Evolutionary conservation across 2,888 invertebrate genomes (phyloP).

Genomic region (Endomychus coccineus): DNA sequence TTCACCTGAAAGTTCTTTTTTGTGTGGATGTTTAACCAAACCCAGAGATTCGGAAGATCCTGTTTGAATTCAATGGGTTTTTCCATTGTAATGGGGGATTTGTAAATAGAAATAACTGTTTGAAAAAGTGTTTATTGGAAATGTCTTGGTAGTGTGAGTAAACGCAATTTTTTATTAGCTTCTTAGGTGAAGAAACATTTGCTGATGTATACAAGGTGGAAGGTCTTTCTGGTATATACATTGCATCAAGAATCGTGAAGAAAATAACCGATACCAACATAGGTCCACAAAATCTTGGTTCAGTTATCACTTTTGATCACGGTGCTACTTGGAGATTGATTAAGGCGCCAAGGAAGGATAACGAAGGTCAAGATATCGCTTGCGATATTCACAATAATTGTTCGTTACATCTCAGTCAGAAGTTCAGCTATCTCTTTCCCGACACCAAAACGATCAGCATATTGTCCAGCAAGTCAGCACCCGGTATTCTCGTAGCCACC

Average conservation of each 20-base stretch:
- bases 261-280: slow-evolving; percentile 51
- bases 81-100: too few species aligned
- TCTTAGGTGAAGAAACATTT: slow-evolving; percentile 72
- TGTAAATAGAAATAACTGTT: too few species aligned
- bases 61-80: too few species aligned
- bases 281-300: slow-evolving; percentile 67
- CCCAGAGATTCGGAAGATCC: too few species aligned
- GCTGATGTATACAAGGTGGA: slow-evolving; percentile 83
- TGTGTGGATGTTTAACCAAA: too few species aligned
- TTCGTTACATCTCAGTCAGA: slow-evolving; percentile 81
- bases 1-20: too few species aligned
- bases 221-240: slow-evolving; percentile 81
- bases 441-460: slow-evolving; percentile 73
- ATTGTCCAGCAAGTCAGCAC: slow-evolving; percentile 78
- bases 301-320: slow-evolving; percentile 79
- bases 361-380: slow-evolving; percentile 58
- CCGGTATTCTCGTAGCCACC: slow-evolving; percentile 81
- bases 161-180: slow-evolving; percentile 53
- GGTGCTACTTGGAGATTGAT: slow-evolving; percentile 77
- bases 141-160: too few species aligned
- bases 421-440: slow-evolving; percentile 76
- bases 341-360: slow-evolving; percentile 62
- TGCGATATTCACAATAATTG: slow-evolving; percentile 63
- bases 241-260: slow-evolving; percentile 68
- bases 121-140: too few species aligned